Evolutionary conservation across 2,113 vertebrate genomes (phyloP).

Genomic region (Mustela nigripes): DNA sequence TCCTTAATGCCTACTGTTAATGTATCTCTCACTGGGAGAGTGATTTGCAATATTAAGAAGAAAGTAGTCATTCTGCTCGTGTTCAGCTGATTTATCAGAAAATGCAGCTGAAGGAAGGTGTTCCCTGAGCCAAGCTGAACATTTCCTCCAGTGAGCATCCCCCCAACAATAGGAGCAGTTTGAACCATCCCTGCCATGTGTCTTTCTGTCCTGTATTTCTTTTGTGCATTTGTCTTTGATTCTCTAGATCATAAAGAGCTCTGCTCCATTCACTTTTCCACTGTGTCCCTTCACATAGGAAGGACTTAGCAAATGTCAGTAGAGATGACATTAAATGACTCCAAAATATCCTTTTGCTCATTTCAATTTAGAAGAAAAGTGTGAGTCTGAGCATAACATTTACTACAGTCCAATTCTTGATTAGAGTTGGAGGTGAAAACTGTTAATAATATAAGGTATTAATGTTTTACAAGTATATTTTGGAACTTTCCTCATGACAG

Average conservation of each 20-base stretch:
- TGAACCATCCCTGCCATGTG: background rate
- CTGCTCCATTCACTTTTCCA: background rate
- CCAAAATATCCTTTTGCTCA: background rate
- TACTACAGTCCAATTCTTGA: background rate
- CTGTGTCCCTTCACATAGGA: background rate
- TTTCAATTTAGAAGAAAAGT: constrained; percentile 17
- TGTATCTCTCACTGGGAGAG: background rate
- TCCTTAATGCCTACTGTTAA: background rate
- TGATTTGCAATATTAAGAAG: no score
- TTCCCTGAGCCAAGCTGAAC: background rate
- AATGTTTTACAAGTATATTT: background rate
- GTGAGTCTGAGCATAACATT: background rate
- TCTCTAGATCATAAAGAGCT: background rate
- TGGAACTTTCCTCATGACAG: background rate
- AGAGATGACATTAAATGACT: background rate
- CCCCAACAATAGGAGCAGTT: rapidly evolving
- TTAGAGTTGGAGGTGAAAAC: background rate
- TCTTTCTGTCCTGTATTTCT: background rate
- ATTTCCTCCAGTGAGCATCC: rapidly evolving
- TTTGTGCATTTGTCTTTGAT: background rate
- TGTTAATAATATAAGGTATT: background rate
- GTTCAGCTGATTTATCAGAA: background rate
- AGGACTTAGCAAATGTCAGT: background rate
- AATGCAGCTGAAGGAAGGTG: background rate
- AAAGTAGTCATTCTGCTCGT: background rate